Evolutionary conservation across 2,888 invertebrate species (phyloP).

Genomic region (Camptogramma bilineatum): DNA sequence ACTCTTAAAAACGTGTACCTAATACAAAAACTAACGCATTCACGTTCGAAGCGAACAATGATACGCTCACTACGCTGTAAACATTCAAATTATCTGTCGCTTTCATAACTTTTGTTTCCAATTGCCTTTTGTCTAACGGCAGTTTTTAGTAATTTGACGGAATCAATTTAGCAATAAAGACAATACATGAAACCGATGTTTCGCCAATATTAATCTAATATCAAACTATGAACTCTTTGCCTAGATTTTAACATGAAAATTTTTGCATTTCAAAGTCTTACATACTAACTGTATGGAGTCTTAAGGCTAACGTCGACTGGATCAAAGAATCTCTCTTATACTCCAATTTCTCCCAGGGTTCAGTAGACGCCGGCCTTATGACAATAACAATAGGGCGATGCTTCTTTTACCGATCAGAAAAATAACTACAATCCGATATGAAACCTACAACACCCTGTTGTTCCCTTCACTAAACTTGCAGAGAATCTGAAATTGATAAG

Average conservation of each 20-base stretch:
- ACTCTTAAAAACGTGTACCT: slow-evolving; percentile 17
- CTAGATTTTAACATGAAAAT: slow-evolving; percentile 38
- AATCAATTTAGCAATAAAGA: neutral
- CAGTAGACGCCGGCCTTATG: slow-evolving; percentile 46
- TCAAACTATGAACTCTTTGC: slow-evolving; percentile 36
- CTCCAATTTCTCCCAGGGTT: neutral
- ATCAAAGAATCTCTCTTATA: neutral
- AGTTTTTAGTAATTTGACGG: neutral
- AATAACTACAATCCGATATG: slow-evolving; percentile 45
- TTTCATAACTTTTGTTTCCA: neutral
- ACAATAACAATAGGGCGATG: slow-evolving; percentile 56
- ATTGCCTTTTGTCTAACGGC: slow-evolving; percentile 5
- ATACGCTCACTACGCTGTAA: slow-evolving; percentile 20
- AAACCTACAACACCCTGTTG: slow-evolving; percentile 66
- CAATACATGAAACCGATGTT: slow-evolving; percentile 39
- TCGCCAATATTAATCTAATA: slow-evolving; percentile 40
- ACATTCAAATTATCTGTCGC: neutral
- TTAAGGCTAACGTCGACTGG: slow-evolving; percentile 10
- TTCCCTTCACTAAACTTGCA: slow-evolving; percentile 50
- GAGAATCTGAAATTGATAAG: slow-evolving; percentile 32
- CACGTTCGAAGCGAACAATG: slow-evolving; percentile 60
- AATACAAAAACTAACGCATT: slow-evolving; percentile 34
- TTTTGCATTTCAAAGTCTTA: slow-evolving; percentile 38
- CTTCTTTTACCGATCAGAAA: slow-evolving; percentile 53
- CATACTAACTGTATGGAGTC: slow-evolving; percentile 8